Evolutionary conservation across 2,888 invertebrate genomes (phyloP).

Genomic region (Limenitis camilla): DNA sequence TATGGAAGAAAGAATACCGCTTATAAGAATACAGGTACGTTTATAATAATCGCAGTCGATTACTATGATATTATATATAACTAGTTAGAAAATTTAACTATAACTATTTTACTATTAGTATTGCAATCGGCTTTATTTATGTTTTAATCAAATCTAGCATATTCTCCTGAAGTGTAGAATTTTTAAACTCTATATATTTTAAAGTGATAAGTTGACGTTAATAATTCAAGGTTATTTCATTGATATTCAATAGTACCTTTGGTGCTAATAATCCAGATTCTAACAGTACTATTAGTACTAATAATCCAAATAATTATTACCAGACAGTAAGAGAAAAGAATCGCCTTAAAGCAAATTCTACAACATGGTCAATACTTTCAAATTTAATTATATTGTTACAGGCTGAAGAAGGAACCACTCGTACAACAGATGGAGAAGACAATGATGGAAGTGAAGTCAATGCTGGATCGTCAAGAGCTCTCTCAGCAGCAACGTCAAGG

Average conservation of each 20-base stretch:
- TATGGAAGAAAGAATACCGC: conserved; percentile 61
- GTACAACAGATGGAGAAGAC: conserved; percentile 62
- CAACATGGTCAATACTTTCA: background rate
- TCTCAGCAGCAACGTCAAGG: conserved; percentile 78
- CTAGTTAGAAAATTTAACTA: background rate
- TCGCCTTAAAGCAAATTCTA: background rate
- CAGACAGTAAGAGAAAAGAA: background rate
- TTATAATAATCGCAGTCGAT: background rate
- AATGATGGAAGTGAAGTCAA: conserved; percentile 61
- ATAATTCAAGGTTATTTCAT: no score
- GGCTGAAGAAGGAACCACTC: conserved; percentile 68
- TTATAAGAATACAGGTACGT: conserved; percentile 68
- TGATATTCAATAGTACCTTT: no score
- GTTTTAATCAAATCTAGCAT: no score
- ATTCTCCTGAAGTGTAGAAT: no score
- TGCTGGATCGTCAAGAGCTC: conserved; percentile 59
- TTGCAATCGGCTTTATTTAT: no score
- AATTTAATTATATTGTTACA: conserved; percentile 32
- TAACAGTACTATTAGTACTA: no score
- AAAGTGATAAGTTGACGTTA: no score
- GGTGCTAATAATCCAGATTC: no score
- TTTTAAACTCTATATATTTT: no score
- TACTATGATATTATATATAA: background rate
- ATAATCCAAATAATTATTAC: no score
- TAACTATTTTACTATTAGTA: background rate